Percentiles rank a stretch among this genome's conserved stretches.
These are phyloP conservation scores for Himalopsyche tibetana DNA, from an alignment of 2,888 invertebrate species.

Conservation along the genomic window DNA sequence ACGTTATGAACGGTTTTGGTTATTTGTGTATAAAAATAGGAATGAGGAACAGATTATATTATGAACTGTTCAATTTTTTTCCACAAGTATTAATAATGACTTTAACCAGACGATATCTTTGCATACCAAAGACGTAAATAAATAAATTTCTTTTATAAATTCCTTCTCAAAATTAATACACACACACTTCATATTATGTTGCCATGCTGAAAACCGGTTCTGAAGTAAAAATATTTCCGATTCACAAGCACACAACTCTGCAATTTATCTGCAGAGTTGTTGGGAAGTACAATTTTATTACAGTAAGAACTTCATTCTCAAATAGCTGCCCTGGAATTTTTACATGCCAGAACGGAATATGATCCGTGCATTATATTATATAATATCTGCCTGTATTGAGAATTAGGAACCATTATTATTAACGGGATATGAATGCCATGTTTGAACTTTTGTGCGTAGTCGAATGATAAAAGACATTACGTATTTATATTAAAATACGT, in stretches of 20 bases:
- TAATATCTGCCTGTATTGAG: background rate
- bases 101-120: too few species aligned
- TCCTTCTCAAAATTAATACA: background rate
- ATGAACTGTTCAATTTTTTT: too few species aligned
- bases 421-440: background rate
- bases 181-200: background rate
- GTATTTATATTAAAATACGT: too few species aligned
- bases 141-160: too few species aligned
- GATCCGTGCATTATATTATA: background rate
- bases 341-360: background rate
- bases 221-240: conserved; percentile 20
- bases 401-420: background rate
- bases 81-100: too few species aligned
- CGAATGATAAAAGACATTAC: too few species aligned
- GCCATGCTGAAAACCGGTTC: background rate
- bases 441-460: too few species aligned
- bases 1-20: too few species aligned
- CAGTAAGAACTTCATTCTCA: background rate
- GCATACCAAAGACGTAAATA: too few species aligned
- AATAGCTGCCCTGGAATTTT: conserved; percentile 18
- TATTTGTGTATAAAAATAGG: too few species aligned
- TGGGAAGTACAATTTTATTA: background rate
- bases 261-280: background rate
- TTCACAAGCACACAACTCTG: background rate
- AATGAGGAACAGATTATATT: too few species aligned